Base-by-base conservation (phyloP, 2,888 invertebrate species). In the Sesamia inferens region DNA sequence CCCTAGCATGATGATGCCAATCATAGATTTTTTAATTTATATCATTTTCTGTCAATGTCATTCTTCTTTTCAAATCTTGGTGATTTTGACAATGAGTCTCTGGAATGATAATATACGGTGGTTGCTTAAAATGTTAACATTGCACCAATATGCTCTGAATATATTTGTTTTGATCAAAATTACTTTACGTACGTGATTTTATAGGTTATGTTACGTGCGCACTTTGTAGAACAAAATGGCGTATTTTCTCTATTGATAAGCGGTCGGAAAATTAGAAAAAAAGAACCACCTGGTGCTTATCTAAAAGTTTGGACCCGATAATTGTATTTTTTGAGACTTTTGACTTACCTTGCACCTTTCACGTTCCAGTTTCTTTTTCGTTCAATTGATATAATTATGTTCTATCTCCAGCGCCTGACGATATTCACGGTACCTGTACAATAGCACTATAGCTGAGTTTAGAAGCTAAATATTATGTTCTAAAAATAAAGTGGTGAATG, bases 321-420 rank as follows among this genome's bases (percentile, higher is more conserved):
- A 7, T 51, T 10, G 3, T 39, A 58, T 48, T 42, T 58, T 5
- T 16, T 24, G 22, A 59, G 22, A 14, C 65, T 65, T n/a, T 62
- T 63, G 67, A 64, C 79, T 83, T 68, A 84, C 85, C 58, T 79
- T 64, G 16, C n/a, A 42, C 24, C 13, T 77, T 76, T 51, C 74
- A 85, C 85, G 85, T 85, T 85, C 85, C 85, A 85, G 85, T 71
- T 74, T 67, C 68, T 69, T 64, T 74, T 39, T 76, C 62, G 71
- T 31, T 62, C 42, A n/a, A n/a, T 55, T 58, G 83, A 76, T 76
- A 83, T 74, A 78, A 76, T 76, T 82, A 79, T 83, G 79, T 74
- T 78, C 59, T 62, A 61, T 68, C 31, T 51, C 58, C 11, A 64
- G 65, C 61, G 61, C 31, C 58, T 59, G 44, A 19, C 31, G 63